phyloP scores from a whole-genome alignment of 1,140 invertebrate species.

The Panagrolaimus sp. region DNA sequence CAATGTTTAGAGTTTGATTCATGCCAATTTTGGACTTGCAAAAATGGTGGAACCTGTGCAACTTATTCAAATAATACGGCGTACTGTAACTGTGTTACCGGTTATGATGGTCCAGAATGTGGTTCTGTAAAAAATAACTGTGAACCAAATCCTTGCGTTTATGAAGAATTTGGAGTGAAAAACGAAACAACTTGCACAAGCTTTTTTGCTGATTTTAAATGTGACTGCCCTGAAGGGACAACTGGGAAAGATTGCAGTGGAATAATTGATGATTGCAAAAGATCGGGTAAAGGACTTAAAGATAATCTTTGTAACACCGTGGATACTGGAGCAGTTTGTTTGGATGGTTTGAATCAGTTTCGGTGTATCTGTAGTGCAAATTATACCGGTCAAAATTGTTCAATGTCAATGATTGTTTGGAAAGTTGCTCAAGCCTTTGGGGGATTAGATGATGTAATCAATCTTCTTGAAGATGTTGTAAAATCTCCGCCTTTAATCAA shows the following conservation, averaged over 20 bases:
- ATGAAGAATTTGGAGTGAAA: too few relatives aligned
- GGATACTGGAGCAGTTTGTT: neutral
- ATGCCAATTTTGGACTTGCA: neutral
- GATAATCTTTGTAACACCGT: neutral
- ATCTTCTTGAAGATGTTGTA: constrained; percentile 6
- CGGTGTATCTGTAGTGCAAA: neutral
- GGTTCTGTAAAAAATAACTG: neutral
- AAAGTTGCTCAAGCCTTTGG: neutral
- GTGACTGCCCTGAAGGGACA: too few relatives aligned
- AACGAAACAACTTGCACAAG: too few relatives aligned
- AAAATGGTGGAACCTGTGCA: neutral
- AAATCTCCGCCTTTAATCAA: neutral
- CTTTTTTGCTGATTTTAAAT: too few relatives aligned
- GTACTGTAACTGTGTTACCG: neutral
- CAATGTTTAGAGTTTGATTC: neutral
- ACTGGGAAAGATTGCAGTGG: too few relatives aligned
- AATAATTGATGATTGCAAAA: too few relatives aligned
- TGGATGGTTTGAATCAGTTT: neutral
- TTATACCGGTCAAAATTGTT: neutral
- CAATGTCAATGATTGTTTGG: neutral
- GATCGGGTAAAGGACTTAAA: too few relatives aligned
- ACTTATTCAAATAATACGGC: neutral
- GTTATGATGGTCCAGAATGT: neutral
- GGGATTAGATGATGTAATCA: neutral
- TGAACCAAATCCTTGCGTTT: neutral